Evolutionary conservation across 1,140 invertebrate genomes (phyloP).

Genomic region (Leucophenga varia): DNA sequence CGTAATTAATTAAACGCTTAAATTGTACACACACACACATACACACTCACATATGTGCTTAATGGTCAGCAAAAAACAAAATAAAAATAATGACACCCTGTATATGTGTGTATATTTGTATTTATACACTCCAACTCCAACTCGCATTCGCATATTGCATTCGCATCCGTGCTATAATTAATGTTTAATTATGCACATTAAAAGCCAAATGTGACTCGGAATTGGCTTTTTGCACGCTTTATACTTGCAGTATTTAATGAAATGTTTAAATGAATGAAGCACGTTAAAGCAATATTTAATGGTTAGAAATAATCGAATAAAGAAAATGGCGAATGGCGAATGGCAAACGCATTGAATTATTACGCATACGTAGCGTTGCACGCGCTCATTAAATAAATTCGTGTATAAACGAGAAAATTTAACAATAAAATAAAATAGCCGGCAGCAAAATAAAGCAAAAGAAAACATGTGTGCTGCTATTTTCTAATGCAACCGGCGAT

Average conservation of each 20-base stretch:
- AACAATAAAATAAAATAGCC: no score
- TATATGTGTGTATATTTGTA: no score
- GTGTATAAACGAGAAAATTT: no score
- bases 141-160: conserved; percentile 6
- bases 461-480: no score
- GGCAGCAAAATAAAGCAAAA: no score
- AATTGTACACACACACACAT: conserved; percentile 33
- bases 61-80: conserved; percentile 32
- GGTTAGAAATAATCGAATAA: no score
- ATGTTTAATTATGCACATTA: conserved; percentile 54
- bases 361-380: conserved; percentile 26
- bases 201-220: conserved; percentile 44
- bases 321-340: no score
- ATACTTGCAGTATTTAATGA: no score
- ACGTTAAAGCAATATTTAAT: conserved; percentile 8
- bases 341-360: conserved; percentile 33
- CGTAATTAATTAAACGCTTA: conserved; percentile 51
- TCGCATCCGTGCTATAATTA: conserved; percentile 42
- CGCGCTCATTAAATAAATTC: no score
- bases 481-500: neutral
- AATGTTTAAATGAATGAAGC: no score
- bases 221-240: conserved; percentile 15
- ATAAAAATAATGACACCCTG: conserved; percentile 26
- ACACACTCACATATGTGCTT: conserved; percentile 6
- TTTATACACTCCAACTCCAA: no score